These are phyloP conservation scores for Phycodurus eques DNA, from an alignment of 2,113 vertebrate species.

Conservation along the genomic window DNA sequence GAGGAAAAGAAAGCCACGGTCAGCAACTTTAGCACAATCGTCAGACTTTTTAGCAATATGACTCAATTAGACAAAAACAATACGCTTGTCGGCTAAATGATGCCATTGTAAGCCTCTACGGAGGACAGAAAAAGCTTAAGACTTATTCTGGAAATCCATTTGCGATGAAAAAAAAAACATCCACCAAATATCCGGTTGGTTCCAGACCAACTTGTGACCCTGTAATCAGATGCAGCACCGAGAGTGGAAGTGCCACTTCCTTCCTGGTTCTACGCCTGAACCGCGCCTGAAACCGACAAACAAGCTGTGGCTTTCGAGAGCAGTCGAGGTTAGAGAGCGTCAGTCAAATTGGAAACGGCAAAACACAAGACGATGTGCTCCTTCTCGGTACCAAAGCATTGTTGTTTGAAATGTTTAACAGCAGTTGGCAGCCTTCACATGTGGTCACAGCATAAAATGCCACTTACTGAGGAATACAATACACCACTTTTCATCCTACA, in stretches of 20 bases:
- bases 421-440: not conserved
- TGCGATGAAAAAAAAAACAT: not conserved
- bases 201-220: constrained; percentile 12
- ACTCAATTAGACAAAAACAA: constrained; percentile 6
- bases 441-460: not conserved
- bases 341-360: constrained; percentile 9
- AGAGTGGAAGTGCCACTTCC: constrained; percentile 54
- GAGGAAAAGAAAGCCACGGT: constrained; percentile 5
- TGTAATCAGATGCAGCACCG: constrained; percentile 25
- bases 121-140: not conserved
- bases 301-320: constrained; percentile 43
- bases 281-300: constrained; percentile 36
- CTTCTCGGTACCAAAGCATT: not conserved
- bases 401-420: not conserved
- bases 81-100: not conserved
- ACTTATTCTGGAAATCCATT: not conserved
- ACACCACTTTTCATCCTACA: not conserved
- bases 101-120: not conserved
- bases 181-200: not conserved
- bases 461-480: not conserved
- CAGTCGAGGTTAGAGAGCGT: not conserved
- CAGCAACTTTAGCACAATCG: not conserved
- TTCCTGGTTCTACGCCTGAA: constrained; percentile 42
- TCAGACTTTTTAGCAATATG: not conserved
- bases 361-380: not conserved